Evolutionary conservation across 2,797 vertebrate species (phyloP).

Genomic region (Mastacembelus armatus): DNA sequence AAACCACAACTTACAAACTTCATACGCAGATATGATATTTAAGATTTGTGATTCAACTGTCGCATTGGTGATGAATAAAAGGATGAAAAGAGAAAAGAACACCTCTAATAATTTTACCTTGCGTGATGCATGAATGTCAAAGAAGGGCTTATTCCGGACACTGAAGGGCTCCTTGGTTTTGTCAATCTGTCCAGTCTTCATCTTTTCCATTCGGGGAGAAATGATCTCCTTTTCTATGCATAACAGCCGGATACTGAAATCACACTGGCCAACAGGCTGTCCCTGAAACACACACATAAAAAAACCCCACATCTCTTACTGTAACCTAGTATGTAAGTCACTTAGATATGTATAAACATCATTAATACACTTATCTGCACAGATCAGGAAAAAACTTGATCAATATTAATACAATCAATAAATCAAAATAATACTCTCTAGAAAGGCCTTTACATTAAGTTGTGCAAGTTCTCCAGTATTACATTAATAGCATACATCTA

Average conservation of each 20-base stretch:
- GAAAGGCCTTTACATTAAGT: background rate
- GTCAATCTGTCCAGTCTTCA: slow-evolving; percentile 95
- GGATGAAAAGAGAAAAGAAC: background rate
- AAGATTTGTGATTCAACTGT: background rate
- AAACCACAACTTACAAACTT: slow-evolving; percentile 10
- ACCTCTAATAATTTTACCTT: slow-evolving; percentile 85
- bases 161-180: slow-evolving; percentile 96
- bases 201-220: slow-evolving; percentile 93
- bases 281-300: slow-evolving; percentile 82
- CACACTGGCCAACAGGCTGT: slow-evolving; percentile 96
- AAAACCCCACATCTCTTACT: background rate
- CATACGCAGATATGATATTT: background rate
- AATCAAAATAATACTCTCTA: background rate
- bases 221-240: slow-evolving; percentile 99
- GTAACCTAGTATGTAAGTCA: background rate
- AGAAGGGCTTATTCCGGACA: slow-evolving; percentile 96
- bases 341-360: background rate
- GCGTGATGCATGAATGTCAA: slow-evolving; percentile 91
- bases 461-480: background rate
- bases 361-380: background rate
- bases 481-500: background rate
- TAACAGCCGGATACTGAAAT: slow-evolving; percentile 92
- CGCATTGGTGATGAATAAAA: background rate
- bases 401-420: background rate
- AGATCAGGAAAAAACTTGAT: background rate